Base-by-base conservation (phyloP, 2,888 invertebrate species). In the Holacanthella duospinosa region DNA sequence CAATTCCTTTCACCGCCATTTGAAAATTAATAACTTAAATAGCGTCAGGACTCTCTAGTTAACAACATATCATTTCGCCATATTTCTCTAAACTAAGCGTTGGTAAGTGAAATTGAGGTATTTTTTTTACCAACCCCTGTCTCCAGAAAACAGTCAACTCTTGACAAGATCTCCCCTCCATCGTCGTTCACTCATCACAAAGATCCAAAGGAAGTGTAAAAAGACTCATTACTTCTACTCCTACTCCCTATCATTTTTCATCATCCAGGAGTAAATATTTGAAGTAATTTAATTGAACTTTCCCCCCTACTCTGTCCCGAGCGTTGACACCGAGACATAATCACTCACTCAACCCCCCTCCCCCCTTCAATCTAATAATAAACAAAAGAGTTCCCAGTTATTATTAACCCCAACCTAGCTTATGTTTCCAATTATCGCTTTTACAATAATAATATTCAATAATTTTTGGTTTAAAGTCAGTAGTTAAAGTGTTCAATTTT, bases 271-370 rank as follows among this genome's bases (percentile, higher is more conserved):
- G 48, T 48, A 48, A 48, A 48, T 48, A 48, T 48, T 48, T 48
- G 48, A 48, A 48, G 19, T 48, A 21, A 21, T 48, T 48, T 48
- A 48, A 48, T 48, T 48, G 48, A 48, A 48, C 48, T 48, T 48
- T 48, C 48, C 21, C 36, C 48, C 48, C 21, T 48, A 21, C 36
- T 6, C 6, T 6, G 36, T 12, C 9, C 36, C 36, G 36, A 36
- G 36, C 36, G 36, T 36, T 36, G 36, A 36, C 36, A 36, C 36
- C 36, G 9, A 36, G 16, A 36, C 36, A 36, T 36, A 36, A 36
- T 36, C 36, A 36, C 36, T 36, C 36, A 36, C 36, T 36, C 36
- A 6, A 12, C 16, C 6, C 36, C 16, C 6, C 36, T 6, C 6
- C 9, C 9, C 9, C 36, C 6, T 6, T 36, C 9, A 36, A 36